Evolutionary conservation across 2,797 vertebrate species (phyloP).

Genomic region (Aldrovandia affinis): DNA sequence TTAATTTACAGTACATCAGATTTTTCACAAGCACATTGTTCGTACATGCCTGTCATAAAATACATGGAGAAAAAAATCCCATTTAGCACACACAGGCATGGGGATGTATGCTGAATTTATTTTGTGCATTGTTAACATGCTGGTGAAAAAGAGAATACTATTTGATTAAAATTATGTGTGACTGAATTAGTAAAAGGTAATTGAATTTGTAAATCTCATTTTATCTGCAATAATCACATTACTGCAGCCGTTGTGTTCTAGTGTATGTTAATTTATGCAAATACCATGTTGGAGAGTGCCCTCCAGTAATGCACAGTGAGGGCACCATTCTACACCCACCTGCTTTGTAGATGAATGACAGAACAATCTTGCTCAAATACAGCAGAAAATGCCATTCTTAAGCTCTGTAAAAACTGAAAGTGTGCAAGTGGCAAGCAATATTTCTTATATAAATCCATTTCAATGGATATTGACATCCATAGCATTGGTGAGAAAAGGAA

Average conservation of each 20-base stretch:
- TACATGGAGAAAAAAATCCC: too few relatives aligned
- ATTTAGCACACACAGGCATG: neutral
- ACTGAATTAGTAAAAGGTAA: conserved; percentile 54
- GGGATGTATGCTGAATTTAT: neutral
- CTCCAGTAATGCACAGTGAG: neutral
- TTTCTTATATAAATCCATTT: neutral
- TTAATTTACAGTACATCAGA: neutral
- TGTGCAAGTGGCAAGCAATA: neutral
- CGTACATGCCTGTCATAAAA: neutral
- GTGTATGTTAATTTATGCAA: conserved; percentile 42
- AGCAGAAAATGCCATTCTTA: neutral
- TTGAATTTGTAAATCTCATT: conserved; percentile 51
- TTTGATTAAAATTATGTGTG: conserved; percentile 43
- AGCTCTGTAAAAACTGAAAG: neutral
- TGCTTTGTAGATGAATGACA: conserved; percentile 3
- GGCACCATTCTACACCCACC: neutral
- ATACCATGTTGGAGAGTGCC: conserved; percentile 6
- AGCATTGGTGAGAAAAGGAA: neutral
- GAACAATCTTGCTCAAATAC: neutral
- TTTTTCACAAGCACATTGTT: neutral
- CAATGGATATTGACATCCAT: neutral
- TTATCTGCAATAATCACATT: conserved; percentile 49
- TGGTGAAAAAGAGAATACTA: conserved; percentile 22
- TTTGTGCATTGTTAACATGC: conserved; percentile 13
- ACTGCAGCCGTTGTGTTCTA: conserved; percentile 48